Evolutionary conservation across 1,140 invertebrate genomes (phyloP), one percentile per base, ranked within the genome.

Genomic region (Cotesia vestalis): DNA sequence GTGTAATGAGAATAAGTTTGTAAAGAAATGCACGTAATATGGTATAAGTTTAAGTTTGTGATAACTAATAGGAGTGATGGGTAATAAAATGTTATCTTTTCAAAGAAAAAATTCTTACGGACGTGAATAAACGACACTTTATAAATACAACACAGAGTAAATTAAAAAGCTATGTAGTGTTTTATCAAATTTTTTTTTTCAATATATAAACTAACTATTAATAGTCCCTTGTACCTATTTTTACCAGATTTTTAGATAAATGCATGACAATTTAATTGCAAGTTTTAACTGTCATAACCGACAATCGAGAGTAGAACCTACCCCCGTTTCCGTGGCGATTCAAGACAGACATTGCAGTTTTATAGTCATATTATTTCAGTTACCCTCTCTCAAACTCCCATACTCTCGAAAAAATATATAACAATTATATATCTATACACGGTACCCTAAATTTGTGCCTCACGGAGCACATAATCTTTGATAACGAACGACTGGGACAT

Each of bases 11-110:
- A 27, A 27, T 27, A 27, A 27, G 27, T 27, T 27, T 27, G 27
- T 27, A 27, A 27, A 27, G 6, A 46, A 46, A 46, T 46, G 40
- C 40, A 46, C 1, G 11, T 46, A 46, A 8, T 27, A 27, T 46
- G 40, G 3, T 46, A 46, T 46, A 46, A 46, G 40, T 46, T 46
- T 46, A 46, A 46, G 59, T 62, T 38, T 55, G 52, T 36, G 57
- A 27, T 59, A 17, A 59, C 11, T 59, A 72, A 83, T 84, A 80
- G 40, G 40, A 83, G 73, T 82, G 82, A 82, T 79, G 77, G 77
- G 78, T 73, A 77, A 76, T 84, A 84, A 85, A 83, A 80, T 62
- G 73, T 83, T 84, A 85, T 85, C 83, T 74, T 73, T 66, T 64
- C 51, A 63, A 59, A 27, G 27, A 27, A 27, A 27, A 59, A 77